These are phyloP conservation scores for Rhingia rostrata DNA, from an alignment of 2,888 invertebrate genomes.

Conservation along the genomic window DNA sequence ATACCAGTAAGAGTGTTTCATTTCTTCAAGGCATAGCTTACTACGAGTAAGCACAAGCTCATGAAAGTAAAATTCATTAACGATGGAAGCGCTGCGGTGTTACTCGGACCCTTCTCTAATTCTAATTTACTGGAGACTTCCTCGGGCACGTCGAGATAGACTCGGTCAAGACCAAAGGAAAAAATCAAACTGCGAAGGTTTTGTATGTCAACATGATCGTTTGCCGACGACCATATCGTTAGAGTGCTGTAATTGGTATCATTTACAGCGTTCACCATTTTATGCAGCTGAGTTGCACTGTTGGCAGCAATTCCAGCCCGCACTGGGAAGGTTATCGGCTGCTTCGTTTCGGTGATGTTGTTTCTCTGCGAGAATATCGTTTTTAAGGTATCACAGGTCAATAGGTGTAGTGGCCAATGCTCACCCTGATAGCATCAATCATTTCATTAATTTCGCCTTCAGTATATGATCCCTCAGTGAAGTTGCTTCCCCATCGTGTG, in stretches of 20 bases:
- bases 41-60: slow-evolving; percentile 77
- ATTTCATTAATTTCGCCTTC: slow-evolving; percentile 87
- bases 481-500: slow-evolving; percentile 86
- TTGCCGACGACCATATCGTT: slow-evolving; percentile 90
- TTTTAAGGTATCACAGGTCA: background rate
- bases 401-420: background rate
- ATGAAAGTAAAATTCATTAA: slow-evolving; percentile 77
- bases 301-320: slow-evolving; percentile 88
- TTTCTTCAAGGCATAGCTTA: slow-evolving; percentile 77
- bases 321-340: slow-evolving; percentile 91
- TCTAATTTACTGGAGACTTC: slow-evolving; percentile 84
- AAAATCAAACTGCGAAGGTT: slow-evolving; percentile 87
- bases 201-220: slow-evolving; percentile 87
- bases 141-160: slow-evolving; percentile 91
- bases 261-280: slow-evolving; percentile 84
- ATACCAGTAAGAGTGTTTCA: background rate
- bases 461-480: slow-evolving; percentile 85
- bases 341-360: slow-evolving; percentile 83
- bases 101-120: slow-evolving; percentile 65
- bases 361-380: slow-evolving; percentile 72
- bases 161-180: slow-evolving; percentile 86
- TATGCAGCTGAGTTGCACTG: slow-evolving; percentile 86
- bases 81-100: slow-evolving; percentile 73
- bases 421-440: slow-evolving; percentile 85
- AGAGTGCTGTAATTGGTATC: slow-evolving; percentile 84